Evolutionary conservation across 1,140 invertebrate species (phyloP), one percentile per base, ranked within the genome.

Genomic region (Hypothenemus hampei): DNA sequence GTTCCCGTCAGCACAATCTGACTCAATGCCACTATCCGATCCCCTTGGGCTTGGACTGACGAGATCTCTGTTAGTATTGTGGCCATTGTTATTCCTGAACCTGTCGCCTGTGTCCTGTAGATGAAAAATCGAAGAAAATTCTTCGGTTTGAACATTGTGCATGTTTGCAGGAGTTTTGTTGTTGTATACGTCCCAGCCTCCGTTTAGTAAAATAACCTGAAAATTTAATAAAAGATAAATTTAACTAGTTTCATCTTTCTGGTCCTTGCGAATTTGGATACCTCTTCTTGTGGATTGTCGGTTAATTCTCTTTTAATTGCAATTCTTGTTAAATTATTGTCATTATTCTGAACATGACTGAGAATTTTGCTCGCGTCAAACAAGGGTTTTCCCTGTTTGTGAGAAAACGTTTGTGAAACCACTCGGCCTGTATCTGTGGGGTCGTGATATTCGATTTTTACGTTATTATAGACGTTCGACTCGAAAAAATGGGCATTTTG

Each of bases 1-100:
- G 69, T 86, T 89, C 31, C 67, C 69, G 49, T 70, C 69, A 18
- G 64, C 56, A 37, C 65, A 68, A 44, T 70, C 68, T 1, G 61
- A 63, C 50, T 71, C 69, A 16, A 68, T 67, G 33, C 68, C 69
- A 52, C 68, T 62, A 24, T 62, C 60, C 10, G 67, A 69, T 20
- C 66, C 63, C 31, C 64, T 58, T 15, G 69, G 66, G 62, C 67
- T 70, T 8, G 64, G 59, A 45, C 58, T 62, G n/a, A 53, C 57
- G 13, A 54, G 45, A 22, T 63, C 56, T 36, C 48, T 31, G 18
- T 48, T n/a, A 43, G 31, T 49, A 29, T 36, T 3, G 11, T 15
- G 29, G 36, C 26, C n/a, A n/a, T n/a, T 31, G 26, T 31, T 13
- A 11, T 8, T 51, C 45, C 7, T 35, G 40, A 23, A n/a, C n/a